These are phyloP conservation scores for Acrocephalus scirpaceus DNA, from an alignment of 2,797 vertebrate genomes.

Conservation along the genomic window DNA sequence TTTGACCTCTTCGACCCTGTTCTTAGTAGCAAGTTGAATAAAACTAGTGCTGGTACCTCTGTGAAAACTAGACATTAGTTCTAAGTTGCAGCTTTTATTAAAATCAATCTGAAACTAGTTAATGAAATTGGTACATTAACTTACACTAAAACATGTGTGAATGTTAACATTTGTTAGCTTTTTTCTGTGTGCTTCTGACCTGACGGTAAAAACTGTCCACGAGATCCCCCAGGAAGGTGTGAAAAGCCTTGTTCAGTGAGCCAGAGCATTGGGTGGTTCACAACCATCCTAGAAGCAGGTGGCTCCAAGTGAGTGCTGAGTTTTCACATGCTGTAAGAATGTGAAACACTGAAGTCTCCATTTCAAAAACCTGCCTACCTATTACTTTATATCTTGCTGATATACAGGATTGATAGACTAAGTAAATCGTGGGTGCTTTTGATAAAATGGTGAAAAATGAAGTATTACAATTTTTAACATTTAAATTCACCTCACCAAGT, in stretches of 20 bases:
- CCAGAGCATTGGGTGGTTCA: neutral
- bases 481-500: neutral
- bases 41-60: neutral
- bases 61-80: neutral
- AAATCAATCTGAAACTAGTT: neutral
- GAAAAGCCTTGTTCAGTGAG: neutral
- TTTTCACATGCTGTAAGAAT: neutral
- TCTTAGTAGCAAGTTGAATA: neutral
- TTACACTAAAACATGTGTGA: neutral
- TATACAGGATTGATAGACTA: neutral
- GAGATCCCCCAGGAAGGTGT: neutral
- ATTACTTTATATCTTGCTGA: neutral
- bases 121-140: neutral
- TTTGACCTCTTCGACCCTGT: slow-evolving; percentile 22
- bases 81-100: neutral
- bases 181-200: neutral
- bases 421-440: neutral
- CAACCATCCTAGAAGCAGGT: neutral
- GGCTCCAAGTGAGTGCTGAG: neutral
- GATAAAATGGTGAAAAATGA: neutral
- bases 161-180: neutral
- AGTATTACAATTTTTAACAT: neutral
- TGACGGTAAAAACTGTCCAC: neutral
- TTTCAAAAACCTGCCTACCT: neutral
- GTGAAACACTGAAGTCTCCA: neutral